These are phyloP conservation scores for Hybos culiciformis DNA, from an alignment of 2,888 invertebrate species.

Conservation along the genomic window DNA sequence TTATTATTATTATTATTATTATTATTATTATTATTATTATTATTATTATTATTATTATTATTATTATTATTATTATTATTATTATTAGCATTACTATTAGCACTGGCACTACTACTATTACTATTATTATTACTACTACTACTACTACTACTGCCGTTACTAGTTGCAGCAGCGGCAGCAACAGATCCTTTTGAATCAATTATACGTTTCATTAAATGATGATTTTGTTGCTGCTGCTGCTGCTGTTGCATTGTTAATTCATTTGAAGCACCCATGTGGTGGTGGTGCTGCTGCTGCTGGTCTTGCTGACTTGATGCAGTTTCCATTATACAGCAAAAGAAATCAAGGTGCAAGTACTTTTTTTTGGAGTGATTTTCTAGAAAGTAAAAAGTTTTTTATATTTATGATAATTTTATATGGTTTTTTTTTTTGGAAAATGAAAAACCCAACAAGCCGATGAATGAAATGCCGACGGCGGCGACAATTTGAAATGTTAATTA, in stretches of 20 bases:
- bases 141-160: constrained; percentile 15
- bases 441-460: no score
- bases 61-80: not conserved
- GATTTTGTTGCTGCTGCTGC: constrained; percentile 4
- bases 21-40: no score
- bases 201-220: constrained; percentile 13
- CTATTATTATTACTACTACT: constrained; percentile 10
- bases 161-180: constrained; percentile 12
- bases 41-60: not conserved
- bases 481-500: no score
- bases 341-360: no score
- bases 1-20: no score
- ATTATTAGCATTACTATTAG: not conserved
- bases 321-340: no score
- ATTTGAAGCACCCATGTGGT: constrained; percentile 3
- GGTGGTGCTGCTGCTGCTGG: constrained; percentile 4
- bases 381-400: no score
- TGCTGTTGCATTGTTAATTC: constrained; percentile 2
- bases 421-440: no score
- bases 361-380: no score
- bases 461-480: no score
- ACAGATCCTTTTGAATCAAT: constrained; percentile 14
- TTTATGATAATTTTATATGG: no score
- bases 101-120: not conserved
- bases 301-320: no score